Percentiles rank a stretch among this genome's conserved stretches.
These are phyloP conservation scores for Sprattus sprattus DNA, from an alignment of 2,113 vertebrate genomes.

Conservation along the genomic window DNA sequence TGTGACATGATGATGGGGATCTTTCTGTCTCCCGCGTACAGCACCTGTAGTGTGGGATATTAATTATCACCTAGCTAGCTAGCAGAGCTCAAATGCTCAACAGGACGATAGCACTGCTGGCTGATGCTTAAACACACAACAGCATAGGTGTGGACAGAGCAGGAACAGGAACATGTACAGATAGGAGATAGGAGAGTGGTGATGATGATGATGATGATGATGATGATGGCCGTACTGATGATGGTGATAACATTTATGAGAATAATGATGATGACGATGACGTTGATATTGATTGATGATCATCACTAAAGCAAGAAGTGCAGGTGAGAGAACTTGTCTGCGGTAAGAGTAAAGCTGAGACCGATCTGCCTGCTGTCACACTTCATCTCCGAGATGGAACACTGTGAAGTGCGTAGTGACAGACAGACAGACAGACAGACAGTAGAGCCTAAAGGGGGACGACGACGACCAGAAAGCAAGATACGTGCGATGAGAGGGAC, in stretches of 20 bases:
- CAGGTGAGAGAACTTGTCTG: background rate
- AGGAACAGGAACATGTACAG: no score
- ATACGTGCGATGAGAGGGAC: background rate
- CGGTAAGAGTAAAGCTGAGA: no score
- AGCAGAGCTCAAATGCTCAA: slow-evolving; percentile 38
- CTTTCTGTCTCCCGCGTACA: slow-evolving; percentile 23
- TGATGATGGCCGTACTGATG: background rate
- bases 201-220: background rate
- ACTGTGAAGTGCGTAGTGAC: background rate
- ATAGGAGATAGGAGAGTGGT: background rate
- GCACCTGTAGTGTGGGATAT: slow-evolving; percentile 35
- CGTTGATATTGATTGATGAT: background rate
- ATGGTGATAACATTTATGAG: background rate
- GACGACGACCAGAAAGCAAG: background rate
- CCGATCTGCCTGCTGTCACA: background rate
- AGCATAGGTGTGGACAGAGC: no score
- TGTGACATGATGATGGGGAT: slow-evolving; percentile 11
- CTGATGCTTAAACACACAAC: background rate
- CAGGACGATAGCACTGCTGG: background rate
- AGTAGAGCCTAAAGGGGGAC: no score
- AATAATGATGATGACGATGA: no score
- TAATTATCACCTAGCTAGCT: slow-evolving; percentile 41
- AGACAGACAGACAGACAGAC: background rate
- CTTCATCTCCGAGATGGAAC: no score
- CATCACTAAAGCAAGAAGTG: background rate